These are phyloP conservation scores for Leptinotarsa lineolata DNA, from an alignment of 1,140 invertebrate species.

Conservation along the genomic window DNA sequence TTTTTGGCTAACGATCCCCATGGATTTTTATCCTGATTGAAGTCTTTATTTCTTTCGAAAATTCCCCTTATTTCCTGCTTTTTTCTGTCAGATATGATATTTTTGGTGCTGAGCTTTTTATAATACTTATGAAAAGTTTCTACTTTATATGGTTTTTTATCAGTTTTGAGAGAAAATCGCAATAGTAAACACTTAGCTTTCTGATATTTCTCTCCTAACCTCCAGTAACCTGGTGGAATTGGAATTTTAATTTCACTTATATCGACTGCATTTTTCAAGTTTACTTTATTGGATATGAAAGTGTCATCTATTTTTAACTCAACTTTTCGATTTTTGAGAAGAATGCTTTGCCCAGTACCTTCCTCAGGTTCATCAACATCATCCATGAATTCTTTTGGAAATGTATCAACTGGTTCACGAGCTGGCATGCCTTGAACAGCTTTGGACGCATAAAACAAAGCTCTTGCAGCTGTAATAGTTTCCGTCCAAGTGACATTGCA, in stretches of 20 bases:
- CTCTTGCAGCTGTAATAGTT: conserved; percentile 70
- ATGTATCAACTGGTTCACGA: conserved; percentile 42
- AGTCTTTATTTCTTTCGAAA: conserved; percentile 56
- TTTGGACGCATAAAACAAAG: conserved; percentile 66
- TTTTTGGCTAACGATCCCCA: conserved; percentile 72
- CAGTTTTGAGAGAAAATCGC: conserved; percentile 71
- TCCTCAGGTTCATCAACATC: conserved; percentile 50
- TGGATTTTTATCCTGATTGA: conserved; percentile 66
- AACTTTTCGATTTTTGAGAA: conserved; percentile 48
- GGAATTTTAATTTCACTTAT: conserved; percentile 61
- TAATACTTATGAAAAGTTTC: conserved; percentile 69
- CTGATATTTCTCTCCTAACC: conserved; percentile 66
- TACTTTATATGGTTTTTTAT: conserved; percentile 65
- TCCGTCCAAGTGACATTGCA: conserved; percentile 83
- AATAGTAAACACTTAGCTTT: conserved; percentile 73
- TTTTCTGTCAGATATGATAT: conserved; percentile 52
- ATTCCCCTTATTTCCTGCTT: conserved; percentile 59
- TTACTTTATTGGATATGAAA: conserved; percentile 35
- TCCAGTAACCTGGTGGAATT: conserved; percentile 75
- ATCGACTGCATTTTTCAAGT: conserved; percentile 52
- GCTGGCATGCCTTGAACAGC: conserved; percentile 57
- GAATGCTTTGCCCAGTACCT: conserved; percentile 52
- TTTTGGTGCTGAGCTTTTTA: conserved; percentile 65
- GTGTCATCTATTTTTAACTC: conserved; percentile 49
- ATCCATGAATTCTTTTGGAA: conserved; percentile 57